A percentile compares a stretch with the other conserved stretches of the same genome.
Evolutionary conservation across 2,888 invertebrate species (phyloP).

Genomic region (Rhodophaea formosa): DNA sequence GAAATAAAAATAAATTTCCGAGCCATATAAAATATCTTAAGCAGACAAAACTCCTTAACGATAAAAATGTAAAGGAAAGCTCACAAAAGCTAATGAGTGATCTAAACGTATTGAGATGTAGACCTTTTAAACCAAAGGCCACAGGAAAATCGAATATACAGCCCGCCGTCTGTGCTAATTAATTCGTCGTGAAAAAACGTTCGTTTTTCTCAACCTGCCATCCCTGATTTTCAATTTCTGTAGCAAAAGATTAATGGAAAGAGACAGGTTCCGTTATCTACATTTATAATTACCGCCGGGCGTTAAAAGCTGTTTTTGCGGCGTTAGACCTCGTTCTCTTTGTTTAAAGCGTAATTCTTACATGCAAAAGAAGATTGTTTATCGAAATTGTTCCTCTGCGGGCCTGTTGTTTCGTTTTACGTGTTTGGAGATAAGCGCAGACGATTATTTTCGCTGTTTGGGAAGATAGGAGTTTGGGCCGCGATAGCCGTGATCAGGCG

Average conservation of each 20-base stretch:
- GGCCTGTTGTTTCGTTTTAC: constrained; percentile 43
- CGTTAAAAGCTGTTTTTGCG: constrained; percentile 40
- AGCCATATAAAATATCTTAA: no score
- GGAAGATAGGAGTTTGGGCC: constrained; percentile 39
- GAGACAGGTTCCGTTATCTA: constrained; percentile 50
- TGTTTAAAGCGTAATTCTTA: constrained; percentile 29
- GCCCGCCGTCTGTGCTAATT: constrained; percentile 50
- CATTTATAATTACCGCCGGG: constrained; percentile 44
- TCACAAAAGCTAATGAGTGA: constrained; percentile 2
- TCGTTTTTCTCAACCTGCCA: constrained; percentile 52
- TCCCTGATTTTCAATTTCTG: constrained; percentile 65
- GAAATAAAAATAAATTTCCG: no score
- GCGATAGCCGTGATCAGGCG: constrained; percentile 39
- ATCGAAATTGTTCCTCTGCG: constrained; percentile 33
- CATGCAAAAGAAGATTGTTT: constrained; percentile 32
- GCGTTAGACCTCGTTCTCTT: constrained; percentile 32
- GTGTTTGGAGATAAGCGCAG: constrained; percentile 45
- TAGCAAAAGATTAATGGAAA: constrained; percentile 59
- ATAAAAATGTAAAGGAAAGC: constrained; percentile 7
- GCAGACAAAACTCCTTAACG: constrained; percentile 21
- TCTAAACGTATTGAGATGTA: background rate
- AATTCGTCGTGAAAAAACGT: constrained; percentile 54
- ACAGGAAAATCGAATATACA: constrained; percentile 46
- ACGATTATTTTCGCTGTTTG: constrained; percentile 52
- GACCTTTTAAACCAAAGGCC: constrained; percentile 28